A percentile compares a stretch with the other conserved stretches of the same genome.
Evolutionary conservation across 2,113 vertebrate genomes (phyloP).

Genomic region (Mesembrinibis cayennensis): DNA sequence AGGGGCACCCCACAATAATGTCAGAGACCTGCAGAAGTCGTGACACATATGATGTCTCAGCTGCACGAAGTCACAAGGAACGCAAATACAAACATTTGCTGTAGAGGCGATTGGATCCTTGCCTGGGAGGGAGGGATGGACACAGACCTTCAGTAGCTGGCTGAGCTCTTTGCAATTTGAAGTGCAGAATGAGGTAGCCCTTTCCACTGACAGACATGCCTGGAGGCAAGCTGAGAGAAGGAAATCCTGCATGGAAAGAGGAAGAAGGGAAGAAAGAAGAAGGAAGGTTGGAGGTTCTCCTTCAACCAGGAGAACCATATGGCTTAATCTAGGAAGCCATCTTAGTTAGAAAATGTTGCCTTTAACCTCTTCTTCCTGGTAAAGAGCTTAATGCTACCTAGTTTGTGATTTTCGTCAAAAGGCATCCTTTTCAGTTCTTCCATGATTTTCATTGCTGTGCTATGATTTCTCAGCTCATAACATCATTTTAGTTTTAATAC

Average conservation of each 20-base stretch:
- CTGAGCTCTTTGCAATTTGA: background rate
- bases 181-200: background rate
- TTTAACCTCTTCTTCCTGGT: background rate
- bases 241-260: background rate
- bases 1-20: background rate
- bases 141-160: background rate
- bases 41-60: background rate
- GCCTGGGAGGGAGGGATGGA: background rate
- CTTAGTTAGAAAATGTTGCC: background rate
- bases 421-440: background rate
- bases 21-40: background rate
- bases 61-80: background rate
- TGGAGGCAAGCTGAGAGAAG: background rate
- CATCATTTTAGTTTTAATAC: background rate
- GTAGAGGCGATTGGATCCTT: background rate
- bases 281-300: background rate
- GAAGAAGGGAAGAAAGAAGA: background rate
- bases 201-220: background rate
- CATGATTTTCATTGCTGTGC: background rate
- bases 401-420: background rate
- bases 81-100: background rate
- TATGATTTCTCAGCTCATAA: background rate
- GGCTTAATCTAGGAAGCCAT: background rate
- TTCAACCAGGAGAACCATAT: background rate
- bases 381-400: background rate